A percentile compares a stretch with the other conserved stretches of the same genome.
These are phyloP conservation scores for Cherax quadricarinatus DNA, from an alignment of 1,140 invertebrate species.

Conservation along the genomic window DNA sequence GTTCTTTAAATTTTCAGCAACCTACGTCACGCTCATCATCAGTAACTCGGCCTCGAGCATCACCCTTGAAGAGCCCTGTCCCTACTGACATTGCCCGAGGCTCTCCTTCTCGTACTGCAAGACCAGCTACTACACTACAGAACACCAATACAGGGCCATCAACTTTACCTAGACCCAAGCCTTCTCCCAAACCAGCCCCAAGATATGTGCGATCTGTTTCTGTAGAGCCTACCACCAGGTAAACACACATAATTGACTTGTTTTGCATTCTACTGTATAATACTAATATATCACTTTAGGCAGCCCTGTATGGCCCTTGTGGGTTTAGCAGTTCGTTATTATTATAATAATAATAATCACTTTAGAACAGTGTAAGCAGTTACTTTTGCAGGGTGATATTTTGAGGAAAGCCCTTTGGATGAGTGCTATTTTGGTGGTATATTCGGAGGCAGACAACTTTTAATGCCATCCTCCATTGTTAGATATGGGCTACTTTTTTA, in stretches of 20 bases:
- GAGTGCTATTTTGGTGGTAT: no score
- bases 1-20: background rate
- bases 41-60: conserved; percentile 50
- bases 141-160: background rate
- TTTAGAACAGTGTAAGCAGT: background rate
- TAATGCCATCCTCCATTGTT: no score
- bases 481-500: no score
- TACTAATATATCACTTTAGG: background rate
- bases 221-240: conserved; percentile 42
- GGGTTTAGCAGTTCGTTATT: no score
- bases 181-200: conserved; percentile 59
- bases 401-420: no score
- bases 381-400: no score
- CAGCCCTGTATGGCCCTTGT: no score
- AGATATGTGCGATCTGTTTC: conserved; percentile 61
- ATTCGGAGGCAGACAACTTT: no score
- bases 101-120: conserved; percentile 40
- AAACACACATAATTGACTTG: background rate
- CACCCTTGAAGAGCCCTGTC: conserved; percentile 63
- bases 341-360: background rate
- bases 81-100: conserved; percentile 11
- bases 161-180: conserved; percentile 52
- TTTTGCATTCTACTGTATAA: background rate
- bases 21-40: conserved; percentile 41
- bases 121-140: background rate